Conservation (phyloP, 2,113 vertebrate species). For the Corydoras maculifer region DNA sequence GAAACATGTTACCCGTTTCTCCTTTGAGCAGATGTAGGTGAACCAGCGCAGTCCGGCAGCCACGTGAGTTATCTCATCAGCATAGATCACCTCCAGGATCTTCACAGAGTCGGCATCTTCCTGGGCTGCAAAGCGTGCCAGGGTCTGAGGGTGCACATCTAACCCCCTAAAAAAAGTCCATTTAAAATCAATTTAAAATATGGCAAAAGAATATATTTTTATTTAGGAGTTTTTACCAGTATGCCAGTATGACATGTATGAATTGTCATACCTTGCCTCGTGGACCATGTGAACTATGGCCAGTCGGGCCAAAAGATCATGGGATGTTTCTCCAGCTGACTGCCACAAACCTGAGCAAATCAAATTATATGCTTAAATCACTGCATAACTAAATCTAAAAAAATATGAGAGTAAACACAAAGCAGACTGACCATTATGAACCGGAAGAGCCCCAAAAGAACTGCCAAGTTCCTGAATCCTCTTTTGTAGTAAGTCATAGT, state of each 20-base stretch:
- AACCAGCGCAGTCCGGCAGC: constrained; percentile 60
- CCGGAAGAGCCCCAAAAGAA: constrained; percentile 56
- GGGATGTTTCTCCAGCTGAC: constrained; percentile 56
- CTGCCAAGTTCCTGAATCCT: constrained; percentile 54
- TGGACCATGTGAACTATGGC: constrained; percentile 64
- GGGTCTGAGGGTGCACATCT: constrained; percentile 60
- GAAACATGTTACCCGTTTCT: constrained; percentile 42
- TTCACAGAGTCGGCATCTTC: constrained; percentile 51
- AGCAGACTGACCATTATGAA: constrained; percentile 55
- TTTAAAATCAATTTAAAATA: not conserved
- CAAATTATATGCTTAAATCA: not conserved
- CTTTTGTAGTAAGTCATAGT: constrained; percentile 55
- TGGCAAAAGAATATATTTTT: not conserved
- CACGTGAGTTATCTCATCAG: constrained; percentile 60
- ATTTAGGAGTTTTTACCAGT: not conserved
- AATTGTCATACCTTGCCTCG: constrained; percentile 51
- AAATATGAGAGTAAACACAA: not conserved
- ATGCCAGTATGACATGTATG: not conserved
- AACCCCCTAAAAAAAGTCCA: constrained; percentile 47
- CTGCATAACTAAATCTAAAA: not conserved
- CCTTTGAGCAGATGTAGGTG: constrained; percentile 55
- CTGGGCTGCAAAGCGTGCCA: constrained; percentile 53
- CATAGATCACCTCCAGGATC: constrained; percentile 56
- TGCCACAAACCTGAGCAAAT: constrained; percentile 55
- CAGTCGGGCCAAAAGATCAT: constrained; percentile 53